Evolutionary conservation across 2,888 invertebrate species (phyloP).

Genomic region (Acrocyrtus sp.): DNA sequence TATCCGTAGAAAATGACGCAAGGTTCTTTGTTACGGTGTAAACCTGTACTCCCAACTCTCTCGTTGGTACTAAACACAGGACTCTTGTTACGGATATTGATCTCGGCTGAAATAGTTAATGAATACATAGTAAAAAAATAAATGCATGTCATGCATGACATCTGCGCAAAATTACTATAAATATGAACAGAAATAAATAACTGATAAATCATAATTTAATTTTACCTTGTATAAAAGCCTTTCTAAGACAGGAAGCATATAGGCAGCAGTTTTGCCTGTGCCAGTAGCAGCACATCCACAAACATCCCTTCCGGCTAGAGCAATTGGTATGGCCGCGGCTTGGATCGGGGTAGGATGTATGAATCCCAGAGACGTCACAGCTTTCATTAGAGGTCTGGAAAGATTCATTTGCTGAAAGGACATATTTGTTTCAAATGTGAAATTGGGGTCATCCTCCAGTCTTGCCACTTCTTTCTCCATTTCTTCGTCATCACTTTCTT

Average conservation of each 20-base stretch:
- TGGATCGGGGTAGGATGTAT: slow-evolving; percentile 97
- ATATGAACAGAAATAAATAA: too few relatives aligned
- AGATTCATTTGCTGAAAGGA: slow-evolving; percentile 96
- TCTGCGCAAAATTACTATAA: too few relatives aligned
- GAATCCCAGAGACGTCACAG: slow-evolving; percentile 83
- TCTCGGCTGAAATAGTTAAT: slow-evolving; percentile 60
- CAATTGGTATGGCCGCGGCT: slow-evolving; percentile 93
- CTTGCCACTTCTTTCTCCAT: slow-evolving; percentile 65
- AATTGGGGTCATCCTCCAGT: slow-evolving; percentile 75
- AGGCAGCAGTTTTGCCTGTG: slow-evolving; percentile 96
- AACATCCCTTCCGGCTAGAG: slow-evolving; percentile 90
- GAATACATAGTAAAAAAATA: too few relatives aligned
- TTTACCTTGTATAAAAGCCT: slow-evolving; percentile 87
- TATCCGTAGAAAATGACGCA: slow-evolving; percentile 80
- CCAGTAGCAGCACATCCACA: slow-evolving; percentile 99
- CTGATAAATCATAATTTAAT: too few relatives aligned
- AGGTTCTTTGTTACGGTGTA: slow-evolving; percentile 93
- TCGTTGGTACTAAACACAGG: slow-evolving; percentile 93
- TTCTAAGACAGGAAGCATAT: slow-evolving; percentile 97
- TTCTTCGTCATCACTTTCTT: slow-evolving; percentile 60
- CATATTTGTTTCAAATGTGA: slow-evolving; percentile 71
- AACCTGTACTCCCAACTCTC: slow-evolving; percentile 98
- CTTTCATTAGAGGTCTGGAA: slow-evolving; percentile 90
- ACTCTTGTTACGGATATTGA: slow-evolving; percentile 77
- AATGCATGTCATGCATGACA: too few relatives aligned